Evolutionary conservation across 1,140 invertebrate species (phyloP).

Genomic region (Pseudomyrmex cubaensis): DNA sequence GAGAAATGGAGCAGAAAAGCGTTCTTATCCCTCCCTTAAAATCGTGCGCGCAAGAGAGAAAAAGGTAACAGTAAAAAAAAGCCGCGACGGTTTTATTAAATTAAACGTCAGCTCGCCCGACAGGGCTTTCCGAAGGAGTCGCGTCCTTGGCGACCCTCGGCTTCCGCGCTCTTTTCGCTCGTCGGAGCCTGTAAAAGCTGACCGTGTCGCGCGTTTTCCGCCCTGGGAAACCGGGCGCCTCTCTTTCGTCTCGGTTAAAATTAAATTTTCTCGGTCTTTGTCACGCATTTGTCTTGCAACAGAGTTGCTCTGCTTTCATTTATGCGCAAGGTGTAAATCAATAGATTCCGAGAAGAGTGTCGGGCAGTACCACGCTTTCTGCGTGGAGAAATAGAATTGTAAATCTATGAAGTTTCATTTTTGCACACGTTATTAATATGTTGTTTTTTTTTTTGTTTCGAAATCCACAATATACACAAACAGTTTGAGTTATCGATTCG

Average conservation of each 20-base stretch:
- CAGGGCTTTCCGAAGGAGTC: slow-evolving; percentile 63
- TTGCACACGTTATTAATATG: too few species aligned
- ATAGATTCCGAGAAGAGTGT: not conserved
- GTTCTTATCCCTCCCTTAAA: not conserved
- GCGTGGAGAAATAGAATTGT: not conserved
- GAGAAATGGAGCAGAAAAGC: slow-evolving; percentile 68
- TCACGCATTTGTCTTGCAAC: not conserved
- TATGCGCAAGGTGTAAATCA: not conserved
- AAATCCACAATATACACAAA: too few species aligned
- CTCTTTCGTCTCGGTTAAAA: slow-evolving; percentile 15
- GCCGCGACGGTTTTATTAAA: slow-evolving; percentile 69
- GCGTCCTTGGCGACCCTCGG: slow-evolving; percentile 47
- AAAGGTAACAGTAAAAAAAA: slow-evolving; percentile 37
- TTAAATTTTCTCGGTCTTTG: slow-evolving; percentile 33
- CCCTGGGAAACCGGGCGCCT: not conserved
- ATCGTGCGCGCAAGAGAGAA: slow-evolving; percentile 20
- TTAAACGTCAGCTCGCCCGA: slow-evolving; percentile 71
- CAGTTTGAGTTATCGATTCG: not conserved
- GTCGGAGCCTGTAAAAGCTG: slow-evolving; percentile 41
- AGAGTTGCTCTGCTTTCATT: not conserved
- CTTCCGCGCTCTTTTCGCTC: slow-evolving; percentile 55
- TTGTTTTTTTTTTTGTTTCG: too few species aligned
- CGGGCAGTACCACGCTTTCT: not conserved
- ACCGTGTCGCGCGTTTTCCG: slow-evolving; percentile 47
- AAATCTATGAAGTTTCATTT: not conserved